phyloP scores from a whole-genome alignment of 1,140 invertebrate species.

The Dolichoris vasculosae region DNA sequence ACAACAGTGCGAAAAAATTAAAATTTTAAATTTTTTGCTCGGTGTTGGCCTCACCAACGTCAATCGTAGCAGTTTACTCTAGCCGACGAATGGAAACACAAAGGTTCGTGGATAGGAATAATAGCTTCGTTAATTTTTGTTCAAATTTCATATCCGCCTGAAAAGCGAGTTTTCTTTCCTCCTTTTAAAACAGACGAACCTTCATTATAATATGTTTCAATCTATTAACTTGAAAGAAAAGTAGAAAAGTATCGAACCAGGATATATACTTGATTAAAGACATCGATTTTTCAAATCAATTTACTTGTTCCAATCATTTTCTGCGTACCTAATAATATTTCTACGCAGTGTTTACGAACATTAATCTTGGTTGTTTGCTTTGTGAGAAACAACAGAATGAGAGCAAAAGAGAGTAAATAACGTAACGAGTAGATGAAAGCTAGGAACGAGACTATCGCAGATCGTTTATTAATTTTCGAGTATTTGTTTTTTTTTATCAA shows the following conservation, averaged over 20 bases:
- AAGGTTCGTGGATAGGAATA: background rate
- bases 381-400: too few species aligned
- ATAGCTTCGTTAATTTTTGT: slow-evolving; percentile 7
- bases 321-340: background rate
- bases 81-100: slow-evolving; percentile 28
- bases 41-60: background rate
- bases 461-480: slow-evolving; percentile 18
- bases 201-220: too few species aligned
- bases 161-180: too few species aligned
- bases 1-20: slow-evolving; percentile 21
- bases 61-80: background rate
- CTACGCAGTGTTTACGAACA: too few species aligned
- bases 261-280: background rate
- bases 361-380: background rate
- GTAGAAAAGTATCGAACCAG: too few species aligned
- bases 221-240: too few species aligned
- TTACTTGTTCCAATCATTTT: background rate
- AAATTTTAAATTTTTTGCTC: slow-evolving; percentile 24
- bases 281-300: slow-evolving; percentile 18
- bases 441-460: slow-evolving; percentile 9
- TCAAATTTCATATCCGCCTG: slow-evolving; percentile 11
- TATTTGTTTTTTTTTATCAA: too few species aligned
- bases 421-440: background rate
- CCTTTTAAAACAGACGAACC: background rate
- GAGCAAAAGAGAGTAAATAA: background rate